These are phyloP conservation scores for Onychomys torridus DNA, from an alignment of 2,797 vertebrate species.

Conservation along the genomic window DNA sequence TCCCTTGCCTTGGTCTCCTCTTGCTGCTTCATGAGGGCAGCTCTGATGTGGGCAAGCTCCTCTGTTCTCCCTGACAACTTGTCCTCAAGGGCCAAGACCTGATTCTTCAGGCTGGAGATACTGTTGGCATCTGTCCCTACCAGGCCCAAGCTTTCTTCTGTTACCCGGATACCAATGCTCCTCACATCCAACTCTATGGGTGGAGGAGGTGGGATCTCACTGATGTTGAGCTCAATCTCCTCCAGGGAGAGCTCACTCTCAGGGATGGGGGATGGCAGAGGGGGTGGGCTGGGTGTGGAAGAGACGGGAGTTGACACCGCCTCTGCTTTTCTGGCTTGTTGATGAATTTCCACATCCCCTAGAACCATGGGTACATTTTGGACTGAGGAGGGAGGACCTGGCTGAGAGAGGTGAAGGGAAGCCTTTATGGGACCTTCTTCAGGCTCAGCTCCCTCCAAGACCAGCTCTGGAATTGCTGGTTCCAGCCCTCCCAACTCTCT, in stretches of 20 bases:
- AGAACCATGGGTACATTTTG: constrained; percentile 71
- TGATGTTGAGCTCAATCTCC: constrained; percentile 76
- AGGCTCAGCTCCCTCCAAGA: constrained; percentile 87
- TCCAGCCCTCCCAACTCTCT: constrained; percentile 88
- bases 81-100: constrained; percentile 90
- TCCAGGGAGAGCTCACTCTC: constrained; percentile 69
- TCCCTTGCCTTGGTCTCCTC: constrained; percentile 92
- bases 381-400: constrained; percentile 79
- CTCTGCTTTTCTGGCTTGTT: not conserved
- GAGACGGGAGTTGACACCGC: not conserved
- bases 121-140: constrained; percentile 38
- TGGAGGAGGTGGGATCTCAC: constrained; percentile 29
- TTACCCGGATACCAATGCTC: constrained; percentile 16
- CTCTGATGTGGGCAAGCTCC: constrained; percentile 90
- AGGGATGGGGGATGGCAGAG: constrained; percentile 64
- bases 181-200: constrained; percentile 72
- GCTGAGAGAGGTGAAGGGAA: constrained; percentile 85
- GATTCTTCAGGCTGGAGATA: constrained; percentile 88
- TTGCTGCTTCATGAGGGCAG: constrained; percentile 90
- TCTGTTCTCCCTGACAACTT: constrained; percentile 90
- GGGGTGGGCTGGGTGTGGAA: constrained; percentile 73
- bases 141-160: constrained; percentile 67
- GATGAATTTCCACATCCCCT: constrained; percentile 72
- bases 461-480: constrained; percentile 88
- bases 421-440: constrained; percentile 83